These are phyloP conservation scores for Megaceryle torquata DNA, from an alignment of 2,113 vertebrate genomes.

Conservation along the genomic window DNA sequence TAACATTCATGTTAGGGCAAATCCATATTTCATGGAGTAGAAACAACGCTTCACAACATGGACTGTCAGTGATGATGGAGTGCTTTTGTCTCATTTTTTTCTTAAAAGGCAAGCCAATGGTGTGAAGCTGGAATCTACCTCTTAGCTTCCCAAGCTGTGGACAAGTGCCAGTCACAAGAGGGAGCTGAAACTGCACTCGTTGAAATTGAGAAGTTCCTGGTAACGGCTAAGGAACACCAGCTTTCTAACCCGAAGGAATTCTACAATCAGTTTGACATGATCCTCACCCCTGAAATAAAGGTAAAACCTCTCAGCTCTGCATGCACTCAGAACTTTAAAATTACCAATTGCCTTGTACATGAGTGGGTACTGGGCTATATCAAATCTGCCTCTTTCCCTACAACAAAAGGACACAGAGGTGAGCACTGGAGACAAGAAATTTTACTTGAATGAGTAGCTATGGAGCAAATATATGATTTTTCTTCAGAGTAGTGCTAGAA, in stretches of 20 bases:
- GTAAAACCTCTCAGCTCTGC: slow-evolving; percentile 57
- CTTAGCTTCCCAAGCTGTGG: slow-evolving; percentile 93
- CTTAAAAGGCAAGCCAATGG: slow-evolving; percentile 88
- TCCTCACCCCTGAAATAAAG: slow-evolving; percentile 86
- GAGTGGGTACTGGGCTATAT: neutral
- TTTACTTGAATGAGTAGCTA: neutral
- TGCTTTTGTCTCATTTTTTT: neutral
- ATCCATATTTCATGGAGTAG: neutral
- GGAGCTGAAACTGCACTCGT: slow-evolving; percentile 88
- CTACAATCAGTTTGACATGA: slow-evolving; percentile 87
- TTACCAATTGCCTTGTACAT: neutral
- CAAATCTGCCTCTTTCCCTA: neutral
- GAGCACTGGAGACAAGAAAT: neutral
- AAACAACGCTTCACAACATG: neutral
- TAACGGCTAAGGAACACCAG: slow-evolving; percentile 81
- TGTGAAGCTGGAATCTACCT: slow-evolving; percentile 93
- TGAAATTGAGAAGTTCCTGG: slow-evolving; percentile 87
- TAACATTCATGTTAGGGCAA: neutral
- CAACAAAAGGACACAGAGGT: neutral
- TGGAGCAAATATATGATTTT: neutral
- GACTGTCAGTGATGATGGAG: neutral
- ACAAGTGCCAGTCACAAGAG: slow-evolving; percentile 95
- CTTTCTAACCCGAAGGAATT: slow-evolving; percentile 84
- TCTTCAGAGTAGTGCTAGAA: neutral
- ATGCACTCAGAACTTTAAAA: neutral